Evolutionary conservation across 2,888 invertebrate species (phyloP), one percentile per base, ranked within the genome.

Genomic region (Fissipunctia ypsillon): DNA sequence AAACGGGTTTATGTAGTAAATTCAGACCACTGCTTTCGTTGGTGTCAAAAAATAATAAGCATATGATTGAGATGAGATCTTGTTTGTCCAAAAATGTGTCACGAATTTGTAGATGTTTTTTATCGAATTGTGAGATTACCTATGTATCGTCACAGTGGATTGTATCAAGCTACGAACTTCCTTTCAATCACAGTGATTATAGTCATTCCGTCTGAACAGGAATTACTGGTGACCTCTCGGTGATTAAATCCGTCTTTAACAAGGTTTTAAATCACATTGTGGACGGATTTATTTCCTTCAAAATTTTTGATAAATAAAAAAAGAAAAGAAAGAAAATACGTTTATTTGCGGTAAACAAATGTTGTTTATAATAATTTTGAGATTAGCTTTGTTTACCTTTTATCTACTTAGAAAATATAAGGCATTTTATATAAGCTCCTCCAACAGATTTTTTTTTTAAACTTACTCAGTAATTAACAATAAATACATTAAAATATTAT

Each of bases 211-310:
- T 48, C 25, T 78, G 57, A 60, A 25, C 35, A 54, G 38, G 52
- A 69, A 61, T 84, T 70, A 84, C 81, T 81, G 73, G 70, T 73
- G 80, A 66, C 54, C 71, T 61, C 64, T 43, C 48, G 48, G 64
- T 57, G 64, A 73, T 83, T 73, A 73, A 60, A 78, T 78, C 31
- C 52, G 54, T 54, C 83, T 78, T 43, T 73, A 76, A 75, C 66
- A 61, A 61, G 54, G 54, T 73, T 69, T 68, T 57, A 31, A 80
- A 38, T 80, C 69, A 41, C 66, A 56, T 70, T 82, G 61, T 63
- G 59, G 67, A 60, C 41, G 16, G 38, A 73, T 68, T 68, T 57
- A 73, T 81, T 54, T 54, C 52, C 60, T 60, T 45, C 16, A 3
- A 59, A 31, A 80, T 81, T 77, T n/a, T n/a, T n/a, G n/a, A n/a